Percentiles rank a stretch among this genome's conserved stretches.
Conservation (phyloP, 2,888 invertebrate genomes). For the Lasioglossum figueresi region DNA sequence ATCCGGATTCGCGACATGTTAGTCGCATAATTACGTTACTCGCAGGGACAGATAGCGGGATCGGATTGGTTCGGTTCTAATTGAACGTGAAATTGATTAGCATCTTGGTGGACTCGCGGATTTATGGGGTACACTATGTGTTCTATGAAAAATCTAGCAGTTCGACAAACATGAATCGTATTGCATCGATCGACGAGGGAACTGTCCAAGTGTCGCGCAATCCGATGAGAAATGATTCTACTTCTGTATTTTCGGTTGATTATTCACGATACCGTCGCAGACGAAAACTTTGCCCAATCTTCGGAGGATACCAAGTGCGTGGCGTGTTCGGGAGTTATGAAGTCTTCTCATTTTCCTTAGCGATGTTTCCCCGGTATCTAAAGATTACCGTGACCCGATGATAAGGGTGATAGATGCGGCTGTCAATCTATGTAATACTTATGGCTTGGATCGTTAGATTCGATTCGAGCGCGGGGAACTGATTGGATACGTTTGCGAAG, state of each 20-base stretch:
- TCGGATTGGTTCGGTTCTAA: slow-evolving; percentile 10
- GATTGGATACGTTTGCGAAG: background rate
- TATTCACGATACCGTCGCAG: slow-evolving; percentile 30
- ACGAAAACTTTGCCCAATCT: slow-evolving; percentile 16
- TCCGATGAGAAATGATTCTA: slow-evolving; percentile 20
- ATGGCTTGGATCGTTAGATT: background rate
- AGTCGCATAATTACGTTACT: slow-evolving; percentile 22
- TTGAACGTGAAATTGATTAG: slow-evolving; percentile 6
- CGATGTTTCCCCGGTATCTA: slow-evolving; percentile 36
- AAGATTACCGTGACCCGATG: background rate
- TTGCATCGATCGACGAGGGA: slow-evolving; percentile 5
- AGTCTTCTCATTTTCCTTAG: slow-evolving; percentile 53
- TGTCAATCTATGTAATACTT: background rate
- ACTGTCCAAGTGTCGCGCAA: background rate
- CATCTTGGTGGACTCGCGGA: background rate
- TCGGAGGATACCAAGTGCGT: background rate
- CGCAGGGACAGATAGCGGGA: background rate
- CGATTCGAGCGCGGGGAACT: background rate
- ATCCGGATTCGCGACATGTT: background rate
- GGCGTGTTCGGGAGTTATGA: slow-evolving; percentile 28
- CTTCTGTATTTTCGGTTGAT: slow-evolving; percentile 12
- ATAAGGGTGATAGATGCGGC: background rate
- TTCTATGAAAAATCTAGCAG: slow-evolving; percentile 16
- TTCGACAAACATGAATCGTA: background rate
- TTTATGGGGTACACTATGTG: background rate